These are phyloP conservation scores for Dasypus novemcinctus DNA, from an alignment of 2,113 vertebrate species.

Conservation along the genomic window DNA sequence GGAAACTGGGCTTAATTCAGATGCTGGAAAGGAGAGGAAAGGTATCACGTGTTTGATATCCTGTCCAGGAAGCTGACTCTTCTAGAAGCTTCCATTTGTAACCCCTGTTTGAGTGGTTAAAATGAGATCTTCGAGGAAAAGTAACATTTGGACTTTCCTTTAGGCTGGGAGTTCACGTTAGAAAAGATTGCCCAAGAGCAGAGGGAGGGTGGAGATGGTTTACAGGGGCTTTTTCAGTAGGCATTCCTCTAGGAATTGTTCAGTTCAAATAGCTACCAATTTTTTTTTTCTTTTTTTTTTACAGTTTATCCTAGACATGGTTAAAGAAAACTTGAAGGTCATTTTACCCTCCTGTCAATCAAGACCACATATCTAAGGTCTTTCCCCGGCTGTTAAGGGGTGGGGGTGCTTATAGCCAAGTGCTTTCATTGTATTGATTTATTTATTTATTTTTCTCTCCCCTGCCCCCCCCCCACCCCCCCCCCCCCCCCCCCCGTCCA, in stretches of 20 bases:
- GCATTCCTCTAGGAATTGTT: background rate
- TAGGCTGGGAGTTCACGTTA: background rate
- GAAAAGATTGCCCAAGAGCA: background rate
- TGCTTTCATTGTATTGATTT: no score
- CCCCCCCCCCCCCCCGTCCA: no score
- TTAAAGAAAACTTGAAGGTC: background rate
- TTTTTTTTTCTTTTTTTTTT: background rate
- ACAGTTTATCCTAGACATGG: background rate
- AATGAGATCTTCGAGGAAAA: slow-evolving; percentile 36
- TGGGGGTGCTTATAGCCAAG: background rate
- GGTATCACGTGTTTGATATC: slow-evolving; percentile 36
- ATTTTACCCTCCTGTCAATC: background rate
- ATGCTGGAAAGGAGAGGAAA: slow-evolving; percentile 49
- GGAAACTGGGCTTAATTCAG: slow-evolving; percentile 68
- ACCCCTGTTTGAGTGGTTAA: background rate
- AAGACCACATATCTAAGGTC: background rate
- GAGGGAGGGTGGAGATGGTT: background rate
- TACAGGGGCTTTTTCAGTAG: background rate
- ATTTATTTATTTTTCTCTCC: no score
- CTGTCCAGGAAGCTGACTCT: background rate
- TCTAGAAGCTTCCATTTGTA: background rate
- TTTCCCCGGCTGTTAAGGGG: background rate
- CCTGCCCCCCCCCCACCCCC: no score
- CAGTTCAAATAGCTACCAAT: background rate
- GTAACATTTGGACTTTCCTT: background rate